phyloP scores from a whole-genome alignment of 2,888 invertebrate genomes.

The Allophyes oxyacanthae region DNA sequence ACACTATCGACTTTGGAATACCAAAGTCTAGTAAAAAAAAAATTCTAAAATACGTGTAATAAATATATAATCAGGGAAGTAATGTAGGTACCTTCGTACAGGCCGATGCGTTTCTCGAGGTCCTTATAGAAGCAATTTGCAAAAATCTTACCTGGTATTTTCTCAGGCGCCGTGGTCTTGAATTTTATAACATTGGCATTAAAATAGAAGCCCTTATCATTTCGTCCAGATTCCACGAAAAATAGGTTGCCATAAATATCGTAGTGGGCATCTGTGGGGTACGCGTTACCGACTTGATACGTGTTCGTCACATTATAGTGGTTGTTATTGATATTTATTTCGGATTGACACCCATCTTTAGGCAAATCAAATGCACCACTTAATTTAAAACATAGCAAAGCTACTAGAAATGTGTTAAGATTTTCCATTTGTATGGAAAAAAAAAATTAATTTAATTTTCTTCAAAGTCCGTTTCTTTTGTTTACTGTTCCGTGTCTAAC shows the following conservation, averaged over 20 bases:
- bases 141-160: constrained; percentile 69
- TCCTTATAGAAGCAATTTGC: no score
- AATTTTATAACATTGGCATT: constrained; percentile 71
- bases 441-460: not conserved
- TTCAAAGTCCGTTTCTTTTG: constrained; percentile 10
- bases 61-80: no score
- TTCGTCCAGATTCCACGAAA: constrained; percentile 71
- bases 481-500: constrained; percentile 2
- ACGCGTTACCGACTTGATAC: constrained; percentile 68
- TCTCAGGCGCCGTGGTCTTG: constrained; percentile 62
- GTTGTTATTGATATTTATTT: constrained; percentile 73
- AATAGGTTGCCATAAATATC: constrained; percentile 78
- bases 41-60: no score
- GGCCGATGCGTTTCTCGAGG: no score
- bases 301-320: constrained; percentile 68
- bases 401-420: constrained; percentile 50
- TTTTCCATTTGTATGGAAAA: constrained; percentile 28
- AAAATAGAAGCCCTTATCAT: constrained; percentile 69
- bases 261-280: constrained; percentile 77
- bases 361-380: constrained; percentile 75
- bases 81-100: no score
- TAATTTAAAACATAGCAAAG: constrained; percentile 53
- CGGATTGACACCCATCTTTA: constrained; percentile 63
- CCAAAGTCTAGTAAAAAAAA: no score
- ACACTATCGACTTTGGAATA: no score